Conservation (phyloP, 2,113 vertebrate species). For the Lophura nycthemera region DNA sequence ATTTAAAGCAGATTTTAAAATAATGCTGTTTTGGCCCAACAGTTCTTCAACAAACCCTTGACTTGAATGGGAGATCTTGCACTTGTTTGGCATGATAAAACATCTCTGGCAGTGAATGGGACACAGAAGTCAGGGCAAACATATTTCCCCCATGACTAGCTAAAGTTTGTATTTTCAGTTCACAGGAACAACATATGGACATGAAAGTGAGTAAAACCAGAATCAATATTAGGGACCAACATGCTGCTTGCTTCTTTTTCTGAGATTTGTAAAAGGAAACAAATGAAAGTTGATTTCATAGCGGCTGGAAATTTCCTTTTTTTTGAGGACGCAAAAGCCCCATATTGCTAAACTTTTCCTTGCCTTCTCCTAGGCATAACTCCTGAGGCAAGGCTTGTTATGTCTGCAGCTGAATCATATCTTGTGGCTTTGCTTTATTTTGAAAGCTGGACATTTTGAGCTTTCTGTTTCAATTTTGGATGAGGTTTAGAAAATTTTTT, state of each 20-base stretch:
- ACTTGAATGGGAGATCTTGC: background rate
- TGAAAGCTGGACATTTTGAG: background rate
- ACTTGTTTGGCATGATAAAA: background rate
- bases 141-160: background rate
- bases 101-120: background rate
- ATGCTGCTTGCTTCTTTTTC: background rate
- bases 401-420: background rate
- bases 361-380: background rate
- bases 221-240: background rate
- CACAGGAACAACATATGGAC: background rate
- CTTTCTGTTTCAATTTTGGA: background rate
- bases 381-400: background rate
- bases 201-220: background rate
- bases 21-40: background rate
- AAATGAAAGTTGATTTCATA: background rate
- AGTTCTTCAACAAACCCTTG: background rate
- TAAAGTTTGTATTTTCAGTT: background rate
- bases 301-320: background rate
- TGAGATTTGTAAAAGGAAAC: background rate
- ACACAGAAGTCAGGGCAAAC: background rate
- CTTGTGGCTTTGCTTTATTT: background rate
- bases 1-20: background rate
- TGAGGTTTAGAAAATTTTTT: background rate
- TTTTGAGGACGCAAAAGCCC: background rate
- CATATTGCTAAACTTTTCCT: background rate